Percentiles rank a stretch among this genome's conserved stretches.
phyloP scores from a whole-genome alignment of 2,888 invertebrate genomes.

The Oasisia sp. region DNA sequence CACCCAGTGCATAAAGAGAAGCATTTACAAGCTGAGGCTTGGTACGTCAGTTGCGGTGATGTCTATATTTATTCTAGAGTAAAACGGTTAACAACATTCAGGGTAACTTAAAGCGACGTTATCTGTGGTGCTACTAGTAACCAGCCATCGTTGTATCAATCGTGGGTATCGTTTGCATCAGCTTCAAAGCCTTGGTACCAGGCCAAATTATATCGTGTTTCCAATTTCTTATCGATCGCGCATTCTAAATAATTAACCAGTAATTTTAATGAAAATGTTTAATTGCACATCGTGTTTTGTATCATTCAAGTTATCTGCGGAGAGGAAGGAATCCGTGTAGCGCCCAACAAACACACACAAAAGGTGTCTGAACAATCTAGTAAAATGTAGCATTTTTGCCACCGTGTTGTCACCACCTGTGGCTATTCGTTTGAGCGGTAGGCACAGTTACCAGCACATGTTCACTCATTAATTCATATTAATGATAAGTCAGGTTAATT shows the following conservation, averaged over 20 bases:
- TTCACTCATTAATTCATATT: too few species aligned
- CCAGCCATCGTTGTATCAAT: too few species aligned
- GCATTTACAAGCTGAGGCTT: neutral
- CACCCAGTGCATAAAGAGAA: neutral
- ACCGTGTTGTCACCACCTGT: too few species aligned
- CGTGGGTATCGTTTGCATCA: too few species aligned
- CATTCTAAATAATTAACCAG: neutral
- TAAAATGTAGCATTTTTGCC: neutral
- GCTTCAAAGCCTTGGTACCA: neutral
- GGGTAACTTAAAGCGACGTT: too few species aligned
- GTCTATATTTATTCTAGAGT: neutral
- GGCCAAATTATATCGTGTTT: neutral
- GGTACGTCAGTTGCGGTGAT: neutral
- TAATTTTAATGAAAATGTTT: neutral
- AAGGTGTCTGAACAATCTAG: neutral
- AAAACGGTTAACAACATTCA: neutral
- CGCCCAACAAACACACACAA: neutral
- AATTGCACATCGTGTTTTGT: neutral
- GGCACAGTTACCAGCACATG: too few species aligned
- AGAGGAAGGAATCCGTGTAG: neutral
- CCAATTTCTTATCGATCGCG: neutral
- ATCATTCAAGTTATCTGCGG: neutral
- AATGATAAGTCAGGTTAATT: too few species aligned
- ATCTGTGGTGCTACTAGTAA: too few species aligned
- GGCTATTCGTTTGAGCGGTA: too few species aligned